Base-by-base conservation (phyloP, 2,797 vertebrate genomes). In the Helarctos malayanus region DNA sequence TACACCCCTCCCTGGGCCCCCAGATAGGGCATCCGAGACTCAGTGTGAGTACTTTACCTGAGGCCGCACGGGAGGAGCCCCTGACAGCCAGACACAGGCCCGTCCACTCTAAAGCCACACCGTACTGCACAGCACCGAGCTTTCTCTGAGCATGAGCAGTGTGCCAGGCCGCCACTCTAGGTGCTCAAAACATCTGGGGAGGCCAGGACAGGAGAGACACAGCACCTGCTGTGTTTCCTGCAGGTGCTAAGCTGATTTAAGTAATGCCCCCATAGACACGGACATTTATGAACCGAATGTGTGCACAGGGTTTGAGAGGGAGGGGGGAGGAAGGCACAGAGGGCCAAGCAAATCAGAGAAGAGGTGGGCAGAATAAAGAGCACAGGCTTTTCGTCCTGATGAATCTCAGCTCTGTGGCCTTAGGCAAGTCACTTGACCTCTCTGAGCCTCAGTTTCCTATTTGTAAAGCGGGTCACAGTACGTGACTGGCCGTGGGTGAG, bases 361-460 rank as follows among this genome's bases (percentile, higher is more conserved):
- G 69, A 13, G 5, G 6, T 0, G 0, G 4, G 27, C 29, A 10
- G 38, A 92, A 41, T 11, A 47, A 13, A 61, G 49, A 80, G 57
- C 35, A 32, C 3, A 3, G 47, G 1, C 25, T 54, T 78, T 91
- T 56, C n/a, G 25, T 68, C 52, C n/a, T 76, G 84, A n/a, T 41
- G n/a, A 54, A 52, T 47, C 83, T 79, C 32, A 41, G 35, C 45
- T 94, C 49, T 65, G 76, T 90, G 71, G 41, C 38, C 41, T 76
- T 41, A 13, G 75, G 41, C 47, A 79, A 71, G 76, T 41, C 57
- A 21, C 5, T 27, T 76, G 1, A 41, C 41, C 27, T 91, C 63
- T 81, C 61, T 59, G 49, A 69, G 25, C 41, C 59, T 96, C 83
- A 25, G 92, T 56, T 90, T 97, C 75, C 59, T 16, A 10, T 15